Evolutionary conservation across 2,113 vertebrate genomes (phyloP).

Genomic region (Elachura formosa): DNA sequence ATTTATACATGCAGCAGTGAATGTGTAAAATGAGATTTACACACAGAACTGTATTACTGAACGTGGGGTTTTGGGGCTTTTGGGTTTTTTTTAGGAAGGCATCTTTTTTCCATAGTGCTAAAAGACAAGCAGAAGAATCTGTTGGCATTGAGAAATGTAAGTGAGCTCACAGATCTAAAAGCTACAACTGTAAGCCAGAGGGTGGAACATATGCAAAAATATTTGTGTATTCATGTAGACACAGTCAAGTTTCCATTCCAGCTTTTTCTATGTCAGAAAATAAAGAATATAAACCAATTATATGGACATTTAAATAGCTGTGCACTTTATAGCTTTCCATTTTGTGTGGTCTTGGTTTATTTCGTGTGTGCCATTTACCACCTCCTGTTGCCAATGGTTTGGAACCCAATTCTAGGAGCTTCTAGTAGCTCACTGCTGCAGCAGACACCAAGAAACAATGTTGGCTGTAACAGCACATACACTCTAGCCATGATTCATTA

Average conservation of each 20-base stretch:
- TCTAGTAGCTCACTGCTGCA: neutral
- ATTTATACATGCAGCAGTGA: accelerated
- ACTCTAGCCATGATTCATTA: neutral
- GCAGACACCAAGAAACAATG: neutral
- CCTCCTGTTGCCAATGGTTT: neutral
- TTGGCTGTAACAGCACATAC: neutral
- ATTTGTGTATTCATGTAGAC: neutral
- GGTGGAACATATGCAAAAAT: neutral
- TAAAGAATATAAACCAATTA: neutral
- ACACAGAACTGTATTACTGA: neutral
- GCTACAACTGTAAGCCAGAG: neutral
- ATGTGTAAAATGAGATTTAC: neutral
- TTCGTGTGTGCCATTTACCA: neutral
- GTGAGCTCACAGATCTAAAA: neutral
- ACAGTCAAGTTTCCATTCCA: neutral
- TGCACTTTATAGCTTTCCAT: neutral
- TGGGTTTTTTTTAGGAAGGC: neutral
- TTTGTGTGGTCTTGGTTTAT: neutral
- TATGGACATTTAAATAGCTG: neutral
- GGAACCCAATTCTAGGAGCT: neutral
- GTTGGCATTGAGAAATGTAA: neutral
- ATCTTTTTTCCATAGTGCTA: neutral
- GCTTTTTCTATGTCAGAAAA: neutral
- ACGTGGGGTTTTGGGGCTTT: accelerated
- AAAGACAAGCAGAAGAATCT: neutral